Percentiles rank a stretch among this genome's conserved stretches.
These are phyloP conservation scores for Gallinago undulata DNA, from an alignment of 2,113 vertebrate species.

Conservation along the genomic window DNA sequence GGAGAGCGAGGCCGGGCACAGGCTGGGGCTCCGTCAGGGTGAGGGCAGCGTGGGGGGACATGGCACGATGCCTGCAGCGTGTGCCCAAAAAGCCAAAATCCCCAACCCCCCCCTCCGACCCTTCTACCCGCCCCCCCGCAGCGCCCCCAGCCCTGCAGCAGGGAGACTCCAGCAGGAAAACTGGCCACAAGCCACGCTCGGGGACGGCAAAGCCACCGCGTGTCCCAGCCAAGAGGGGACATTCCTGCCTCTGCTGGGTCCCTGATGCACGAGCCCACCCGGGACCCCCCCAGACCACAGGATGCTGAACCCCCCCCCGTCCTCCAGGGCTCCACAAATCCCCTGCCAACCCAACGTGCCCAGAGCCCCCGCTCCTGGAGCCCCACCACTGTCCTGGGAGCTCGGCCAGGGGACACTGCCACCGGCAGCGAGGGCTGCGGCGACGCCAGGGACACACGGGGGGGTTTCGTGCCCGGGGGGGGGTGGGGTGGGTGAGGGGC, in stretches of 20 bases:
- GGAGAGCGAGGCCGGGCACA: fast-evolving
- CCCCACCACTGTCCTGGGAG: fast-evolving
- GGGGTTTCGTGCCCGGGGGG: fast-evolving
- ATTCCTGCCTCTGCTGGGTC: fast-evolving
- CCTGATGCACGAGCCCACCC: no score
- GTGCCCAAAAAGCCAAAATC: neutral
- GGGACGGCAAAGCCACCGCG: fast-evolving
- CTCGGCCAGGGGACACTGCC: fast-evolving
- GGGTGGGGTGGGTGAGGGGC: neutral
- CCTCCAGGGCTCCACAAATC: neutral
- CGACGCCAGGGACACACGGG: fast-evolving
- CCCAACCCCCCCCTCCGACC: no score
- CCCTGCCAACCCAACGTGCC: fast-evolving
- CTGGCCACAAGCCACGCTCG: fast-evolving
- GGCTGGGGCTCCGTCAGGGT: fast-evolving
- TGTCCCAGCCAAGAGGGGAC: neutral
- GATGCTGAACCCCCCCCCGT: fast-evolving
- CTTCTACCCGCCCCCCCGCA: fast-evolving
- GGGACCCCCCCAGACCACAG: fast-evolving
- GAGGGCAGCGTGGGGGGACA: fast-evolving
- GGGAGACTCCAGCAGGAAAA: neutral
- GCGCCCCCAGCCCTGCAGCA: fast-evolving
- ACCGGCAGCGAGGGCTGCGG: neutral
- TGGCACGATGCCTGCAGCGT: fast-evolving
- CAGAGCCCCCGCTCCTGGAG: neutral